These are phyloP conservation scores for Drosophila peninsularis DNA, from an alignment of 2,888 invertebrate species.

Conservation along the genomic window DNA sequence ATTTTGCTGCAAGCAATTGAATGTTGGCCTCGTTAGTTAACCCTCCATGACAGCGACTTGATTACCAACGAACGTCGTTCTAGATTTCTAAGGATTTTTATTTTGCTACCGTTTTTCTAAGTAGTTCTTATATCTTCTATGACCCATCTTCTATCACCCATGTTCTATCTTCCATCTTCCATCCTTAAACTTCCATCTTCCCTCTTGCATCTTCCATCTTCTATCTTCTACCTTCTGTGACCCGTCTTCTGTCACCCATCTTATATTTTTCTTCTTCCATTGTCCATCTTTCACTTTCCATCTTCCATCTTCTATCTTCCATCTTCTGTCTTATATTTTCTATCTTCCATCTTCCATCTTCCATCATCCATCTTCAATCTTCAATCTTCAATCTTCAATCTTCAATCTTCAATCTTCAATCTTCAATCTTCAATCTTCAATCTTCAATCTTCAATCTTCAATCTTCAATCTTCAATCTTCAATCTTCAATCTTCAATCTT, in stretches of 20 bases:
- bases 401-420: not conserved
- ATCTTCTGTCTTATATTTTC: not conserved
- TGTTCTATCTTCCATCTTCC: not conserved
- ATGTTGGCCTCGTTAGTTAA: conserved; percentile 40
- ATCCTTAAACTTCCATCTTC: not conserved
- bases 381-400: not conserved
- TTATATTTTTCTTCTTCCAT: too few species aligned
- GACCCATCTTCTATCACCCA: too few species aligned
- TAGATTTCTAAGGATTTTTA: too few species aligned
- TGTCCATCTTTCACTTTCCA: not conserved
- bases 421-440: not conserved
- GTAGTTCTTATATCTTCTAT: not conserved
- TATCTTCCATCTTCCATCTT: not conserved
- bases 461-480: not conserved
- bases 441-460: not conserved
- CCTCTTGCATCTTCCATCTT: not conserved
- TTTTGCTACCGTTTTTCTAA: too few species aligned
- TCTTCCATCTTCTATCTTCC: not conserved
- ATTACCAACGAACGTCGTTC: conserved; percentile 12
- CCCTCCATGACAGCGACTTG: conserved; percentile 57
- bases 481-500: not conserved
- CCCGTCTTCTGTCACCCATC: too few species aligned
- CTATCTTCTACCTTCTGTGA: not conserved
- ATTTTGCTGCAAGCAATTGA: conserved; percentile 69
- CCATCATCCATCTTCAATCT: not conserved